Conservation (phyloP, 2,113 vertebrate species). For the Falco punctatus region DNA sequence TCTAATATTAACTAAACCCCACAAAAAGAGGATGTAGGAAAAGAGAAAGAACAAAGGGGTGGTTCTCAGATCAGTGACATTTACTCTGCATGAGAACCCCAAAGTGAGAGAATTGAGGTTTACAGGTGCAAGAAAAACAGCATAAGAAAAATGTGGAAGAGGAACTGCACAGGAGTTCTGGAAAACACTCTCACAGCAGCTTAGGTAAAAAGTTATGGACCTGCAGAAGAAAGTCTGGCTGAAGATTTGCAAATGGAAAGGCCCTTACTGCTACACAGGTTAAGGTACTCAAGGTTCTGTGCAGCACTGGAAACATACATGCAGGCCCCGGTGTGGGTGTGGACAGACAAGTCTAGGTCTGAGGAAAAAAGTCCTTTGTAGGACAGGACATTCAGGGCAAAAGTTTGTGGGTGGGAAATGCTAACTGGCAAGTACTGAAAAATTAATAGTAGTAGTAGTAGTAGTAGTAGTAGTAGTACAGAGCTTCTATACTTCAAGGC, state of each 20-base stretch:
- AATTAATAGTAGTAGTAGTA: background rate
- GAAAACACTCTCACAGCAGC: background rate
- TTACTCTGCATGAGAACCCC: background rate
- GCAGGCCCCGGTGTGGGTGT: rapidly evolving
- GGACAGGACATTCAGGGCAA: background rate
- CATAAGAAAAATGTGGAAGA: rapidly evolving
- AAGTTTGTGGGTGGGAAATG: background rate
- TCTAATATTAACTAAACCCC: background rate
- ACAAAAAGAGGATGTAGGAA: background rate
- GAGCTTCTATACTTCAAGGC: background rate
- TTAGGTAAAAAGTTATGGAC: background rate
- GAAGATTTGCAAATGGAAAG: background rate
- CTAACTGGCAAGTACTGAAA: background rate
- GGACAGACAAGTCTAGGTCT: background rate
- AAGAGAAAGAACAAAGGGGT: background rate
- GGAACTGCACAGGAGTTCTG: background rate
- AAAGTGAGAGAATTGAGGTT: background rate
- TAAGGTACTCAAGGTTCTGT: background rate
- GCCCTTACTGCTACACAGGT: background rate
- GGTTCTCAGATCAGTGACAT: background rate
- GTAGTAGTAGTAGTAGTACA: background rate
- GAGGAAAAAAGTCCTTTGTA: background rate
- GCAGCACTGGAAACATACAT: background rate
- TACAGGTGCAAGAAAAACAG: background rate
- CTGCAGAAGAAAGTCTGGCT: background rate